Percentiles rank a stretch among this genome's conserved stretches.
These are phyloP conservation scores for Scaptomyza cyrtandrae DNA, from an alignment of 2,888 invertebrate genomes.

Conservation along the genomic window DNA sequence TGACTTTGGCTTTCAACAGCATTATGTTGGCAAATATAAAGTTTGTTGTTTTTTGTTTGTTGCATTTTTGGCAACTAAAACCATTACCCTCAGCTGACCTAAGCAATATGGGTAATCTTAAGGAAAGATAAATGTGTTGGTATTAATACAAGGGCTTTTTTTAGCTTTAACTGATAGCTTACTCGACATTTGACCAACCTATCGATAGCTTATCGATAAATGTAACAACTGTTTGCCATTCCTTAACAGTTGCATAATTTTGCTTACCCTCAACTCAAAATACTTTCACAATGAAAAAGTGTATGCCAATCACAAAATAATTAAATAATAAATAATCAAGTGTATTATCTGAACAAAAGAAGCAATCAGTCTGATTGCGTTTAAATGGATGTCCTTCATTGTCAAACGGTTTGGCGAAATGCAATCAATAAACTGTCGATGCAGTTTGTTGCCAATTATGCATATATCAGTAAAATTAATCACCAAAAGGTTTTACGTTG, in stretches of 20 bases:
- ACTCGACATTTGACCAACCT: no score
- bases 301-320: not conserved
- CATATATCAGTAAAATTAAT: conserved; percentile 57
- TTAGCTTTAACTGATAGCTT: no score
- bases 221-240: not conserved
- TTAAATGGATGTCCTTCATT: conserved; percentile 20
- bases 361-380: conserved; percentile 6
- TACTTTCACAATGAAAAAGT: not conserved
- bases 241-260: no score
- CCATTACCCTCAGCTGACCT: conserved; percentile 14
- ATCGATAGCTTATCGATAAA: not conserved
- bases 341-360: not conserved
- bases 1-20: conserved; percentile 15
- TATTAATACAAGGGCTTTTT: no score
- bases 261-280: not conserved
- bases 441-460: conserved; percentile 38
- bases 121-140: no score
- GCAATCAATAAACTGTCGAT: conserved; percentile 32
- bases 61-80: conserved; percentile 26
- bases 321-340: not conserved
- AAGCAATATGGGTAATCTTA: not conserved
- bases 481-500: conserved; percentile 51
- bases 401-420: conserved; percentile 23
- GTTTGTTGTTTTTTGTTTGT: conserved; percentile 12
- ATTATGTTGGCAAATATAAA: not conserved